Conservation (phyloP, 92 coral and sea anemone species). For the Chrysogorgia sp. region DNA sequence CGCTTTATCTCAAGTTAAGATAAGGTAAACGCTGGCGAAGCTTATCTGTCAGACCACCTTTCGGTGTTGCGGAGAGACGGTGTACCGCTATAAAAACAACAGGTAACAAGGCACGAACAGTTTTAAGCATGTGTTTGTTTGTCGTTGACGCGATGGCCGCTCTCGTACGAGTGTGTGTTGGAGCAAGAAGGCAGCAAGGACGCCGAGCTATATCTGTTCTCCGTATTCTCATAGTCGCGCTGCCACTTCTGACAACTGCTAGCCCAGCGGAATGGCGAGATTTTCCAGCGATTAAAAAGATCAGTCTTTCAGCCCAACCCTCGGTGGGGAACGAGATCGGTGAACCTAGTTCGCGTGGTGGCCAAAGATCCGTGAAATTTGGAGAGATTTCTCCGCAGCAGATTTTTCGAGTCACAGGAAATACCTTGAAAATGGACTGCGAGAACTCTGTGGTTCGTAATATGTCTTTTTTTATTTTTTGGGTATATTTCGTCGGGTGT, state of each 20-base stretch:
- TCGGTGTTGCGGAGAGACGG: conserved; percentile 14
- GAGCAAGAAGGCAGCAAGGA: not conserved
- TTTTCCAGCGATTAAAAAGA: not conserved
- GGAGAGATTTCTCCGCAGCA: conserved; percentile 1
- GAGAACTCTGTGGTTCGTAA: conserved; percentile 37
- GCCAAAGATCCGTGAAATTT: conserved; percentile 7
- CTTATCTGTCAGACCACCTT: conserved; percentile 31
- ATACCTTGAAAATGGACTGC: not conserved
- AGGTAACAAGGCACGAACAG: conserved; percentile 36
- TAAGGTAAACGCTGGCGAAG: conserved; percentile 12
- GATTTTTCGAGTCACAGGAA: not conserved
- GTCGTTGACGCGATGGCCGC: not conserved
- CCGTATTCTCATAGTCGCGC: no score
- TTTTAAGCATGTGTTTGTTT: not conserved
- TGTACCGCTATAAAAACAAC: conserved; percentile 32
- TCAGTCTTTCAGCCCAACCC: not conserved
- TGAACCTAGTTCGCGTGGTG: conserved; percentile 1
- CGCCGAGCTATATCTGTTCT: not conserved
- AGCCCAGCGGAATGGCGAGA: conserved; percentile 6
- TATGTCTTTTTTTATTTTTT: not conserved
- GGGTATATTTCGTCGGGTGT: not conserved
- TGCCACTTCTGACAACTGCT: not conserved
- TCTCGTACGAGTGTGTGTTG: not conserved
- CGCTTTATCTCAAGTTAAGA: conserved; percentile 6
- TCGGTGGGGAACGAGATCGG: conserved; percentile 6